These are phyloP conservation scores for Leistus spinibarbis DNA, from an alignment of 2,888 invertebrate species.

Conservation along the genomic window DNA sequence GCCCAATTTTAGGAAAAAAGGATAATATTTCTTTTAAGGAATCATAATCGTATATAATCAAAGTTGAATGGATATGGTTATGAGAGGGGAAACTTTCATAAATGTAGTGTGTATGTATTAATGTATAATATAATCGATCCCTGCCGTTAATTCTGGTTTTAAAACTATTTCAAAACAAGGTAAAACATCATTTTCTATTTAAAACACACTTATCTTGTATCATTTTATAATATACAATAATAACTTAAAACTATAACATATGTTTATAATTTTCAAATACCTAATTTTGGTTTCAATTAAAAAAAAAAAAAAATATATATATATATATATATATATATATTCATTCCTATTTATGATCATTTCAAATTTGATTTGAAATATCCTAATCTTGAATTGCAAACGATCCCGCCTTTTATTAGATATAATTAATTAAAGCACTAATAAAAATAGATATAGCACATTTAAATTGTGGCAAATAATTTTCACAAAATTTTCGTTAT, in stretches of 20 bases:
- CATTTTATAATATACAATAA: not conserved
- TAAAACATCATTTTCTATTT: too few relatives aligned
- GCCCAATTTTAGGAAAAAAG: too few relatives aligned
- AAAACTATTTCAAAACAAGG: not conserved
- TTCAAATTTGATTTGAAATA: conserved; percentile 6
- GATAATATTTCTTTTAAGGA: too few relatives aligned
- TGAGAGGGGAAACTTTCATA: too few relatives aligned
- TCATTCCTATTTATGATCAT: not conserved
- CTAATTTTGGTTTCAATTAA: not conserved
- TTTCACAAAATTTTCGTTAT: not conserved
- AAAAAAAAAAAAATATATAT: too few relatives aligned
- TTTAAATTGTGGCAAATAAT: conserved; percentile 21
- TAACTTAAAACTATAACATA: not conserved
- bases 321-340: too few relatives aligned
- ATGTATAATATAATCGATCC: too few relatives aligned
- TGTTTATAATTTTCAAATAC: not conserved
- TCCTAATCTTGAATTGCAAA: conserved; percentile 31
- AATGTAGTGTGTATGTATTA: too few relatives aligned
- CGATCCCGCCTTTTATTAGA: conserved; percentile 32
- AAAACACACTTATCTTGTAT: too few relatives aligned
- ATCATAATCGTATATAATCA: too few relatives aligned
- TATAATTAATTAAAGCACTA: conserved; percentile 23
- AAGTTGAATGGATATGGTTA: too few relatives aligned
- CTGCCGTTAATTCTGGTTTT: not conserved
- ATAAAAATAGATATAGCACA: conserved; percentile 29